These are phyloP conservation scores for Gymnogyps californianus DNA, from an alignment of 2,113 vertebrate species.

Conservation along the genomic window DNA sequence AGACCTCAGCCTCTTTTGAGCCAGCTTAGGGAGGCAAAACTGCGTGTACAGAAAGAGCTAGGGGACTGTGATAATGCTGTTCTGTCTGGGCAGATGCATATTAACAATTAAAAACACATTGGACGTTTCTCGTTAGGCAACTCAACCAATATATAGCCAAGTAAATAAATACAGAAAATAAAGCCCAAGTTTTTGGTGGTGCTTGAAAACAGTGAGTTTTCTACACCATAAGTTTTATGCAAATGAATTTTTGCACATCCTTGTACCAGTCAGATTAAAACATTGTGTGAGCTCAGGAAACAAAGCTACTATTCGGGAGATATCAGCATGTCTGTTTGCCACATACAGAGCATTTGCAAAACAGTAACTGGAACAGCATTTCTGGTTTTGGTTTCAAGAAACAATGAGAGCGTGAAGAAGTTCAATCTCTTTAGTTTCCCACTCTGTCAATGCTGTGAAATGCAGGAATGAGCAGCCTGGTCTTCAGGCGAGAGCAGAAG, in stretches of 20 bases:
- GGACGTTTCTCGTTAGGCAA: fast-evolving
- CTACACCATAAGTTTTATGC: fast-evolving
- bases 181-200: background rate
- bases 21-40: background rate
- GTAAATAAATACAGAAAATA: background rate
- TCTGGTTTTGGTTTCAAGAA: background rate
- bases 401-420: background rate
- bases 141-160: background rate
- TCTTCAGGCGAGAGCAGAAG: background rate
- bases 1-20: background rate
- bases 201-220: background rate
- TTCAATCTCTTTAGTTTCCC: background rate
- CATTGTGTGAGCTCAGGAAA: background rate
- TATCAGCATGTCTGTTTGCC: background rate
- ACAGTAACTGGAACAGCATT: background rate
- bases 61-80: background rate
- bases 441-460: background rate
- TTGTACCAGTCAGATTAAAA: background rate
- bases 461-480: background rate
- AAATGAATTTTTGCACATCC: background rate
- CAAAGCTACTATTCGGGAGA: fast-evolving
- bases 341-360: background rate
- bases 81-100: background rate
- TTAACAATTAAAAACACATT: background rate
- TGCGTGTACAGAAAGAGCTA: fast-evolving